Percentiles rank a stretch among this genome's conserved stretches.
Evolutionary conservation across 2,888 invertebrate species (phyloP).

Genomic region (Aelia acuminata): DNA sequence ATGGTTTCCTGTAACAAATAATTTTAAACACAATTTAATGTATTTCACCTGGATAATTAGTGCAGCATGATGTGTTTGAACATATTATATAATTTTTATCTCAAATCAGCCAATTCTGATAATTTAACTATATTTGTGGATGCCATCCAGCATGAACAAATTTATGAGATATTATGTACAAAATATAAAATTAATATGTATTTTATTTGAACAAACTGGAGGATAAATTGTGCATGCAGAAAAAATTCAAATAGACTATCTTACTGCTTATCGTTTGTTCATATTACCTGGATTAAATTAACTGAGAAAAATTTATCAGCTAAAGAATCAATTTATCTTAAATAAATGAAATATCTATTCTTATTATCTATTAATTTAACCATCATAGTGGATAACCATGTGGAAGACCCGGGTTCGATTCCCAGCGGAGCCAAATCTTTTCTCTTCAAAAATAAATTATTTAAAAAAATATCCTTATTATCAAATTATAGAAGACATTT

Average conservation of each 20-base stretch:
- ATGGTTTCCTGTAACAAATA: neutral
- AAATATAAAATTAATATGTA: neutral
- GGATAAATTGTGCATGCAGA: neutral
- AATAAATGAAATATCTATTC: too few relatives aligned
- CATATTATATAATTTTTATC: neutral
- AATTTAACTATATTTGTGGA: neutral
- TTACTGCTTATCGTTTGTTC: too few relatives aligned
- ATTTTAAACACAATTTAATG: neutral
- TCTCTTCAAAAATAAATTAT: too few relatives aligned
- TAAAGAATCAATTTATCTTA: neutral
- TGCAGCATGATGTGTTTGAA: neutral
- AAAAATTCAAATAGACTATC: neutral
- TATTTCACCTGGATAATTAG: neutral
- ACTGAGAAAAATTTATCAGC: neutral
- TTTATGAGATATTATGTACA: neutral
- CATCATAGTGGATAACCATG: too few relatives aligned
- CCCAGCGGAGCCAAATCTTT: too few relatives aligned
- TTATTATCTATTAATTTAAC: too few relatives aligned
- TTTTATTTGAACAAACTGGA: neutral
- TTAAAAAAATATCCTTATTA: neutral
- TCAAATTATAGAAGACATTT: too few relatives aligned
- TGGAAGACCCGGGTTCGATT: neutral
- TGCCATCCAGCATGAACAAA: neutral
- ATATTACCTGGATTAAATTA: too few relatives aligned
- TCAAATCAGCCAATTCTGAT: neutral